Base-by-base conservation (phyloP, 2,797 vertebrate genomes). In the Novumbra hubbsi region DNA sequence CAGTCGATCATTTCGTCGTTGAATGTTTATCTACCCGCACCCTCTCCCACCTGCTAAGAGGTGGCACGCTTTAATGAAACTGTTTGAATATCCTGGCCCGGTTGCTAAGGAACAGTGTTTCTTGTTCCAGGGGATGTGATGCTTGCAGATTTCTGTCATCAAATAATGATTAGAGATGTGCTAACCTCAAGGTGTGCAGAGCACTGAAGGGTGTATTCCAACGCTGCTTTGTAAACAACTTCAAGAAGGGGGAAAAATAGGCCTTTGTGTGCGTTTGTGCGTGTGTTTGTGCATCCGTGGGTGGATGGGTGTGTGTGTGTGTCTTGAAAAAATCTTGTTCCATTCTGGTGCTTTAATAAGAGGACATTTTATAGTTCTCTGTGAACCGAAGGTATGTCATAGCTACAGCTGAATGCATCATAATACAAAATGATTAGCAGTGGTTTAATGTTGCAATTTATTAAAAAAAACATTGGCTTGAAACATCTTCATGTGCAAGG, bases 31-130 rank as follows among this genome's bases (percentile, higher is more conserved):
- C 97, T 96, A 95, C 96, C 96, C 94, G 91, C 91, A 90, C 95
- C 96, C 94, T 96, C 96, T 95, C 96, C 96, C 96, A 98, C 97
- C 98, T 99, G 97, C 96, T 97, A 98, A 97, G 96, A 97, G 96
- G 96, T 96, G 96, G 94, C 95, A 96, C 92, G 93, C 96, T 96
- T 98, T 98, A 97, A 98, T 98, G 96, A 97, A 98, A 98, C 96
- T 98, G 96, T 98, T 98, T 98, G 96, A 90, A 94, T 96, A 95
- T 96, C 93, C 94, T 69, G 90, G 91, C 90, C 94, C 90, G 89
- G 97, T 99, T 99, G 98, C 97, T 98, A 97, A 97, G 98, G 94
- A 97, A 99, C 97, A 95, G 94, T 89, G 93, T 85, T 94, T 93
- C 85, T 94, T 90, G 90, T 94, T 94, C 92, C 92, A 84, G 85